A percentile compares a stretch with the other conserved stretches of the same genome.
Conservation (phyloP, 1,140 invertebrate species). For the Capitella teleta region DNA sequence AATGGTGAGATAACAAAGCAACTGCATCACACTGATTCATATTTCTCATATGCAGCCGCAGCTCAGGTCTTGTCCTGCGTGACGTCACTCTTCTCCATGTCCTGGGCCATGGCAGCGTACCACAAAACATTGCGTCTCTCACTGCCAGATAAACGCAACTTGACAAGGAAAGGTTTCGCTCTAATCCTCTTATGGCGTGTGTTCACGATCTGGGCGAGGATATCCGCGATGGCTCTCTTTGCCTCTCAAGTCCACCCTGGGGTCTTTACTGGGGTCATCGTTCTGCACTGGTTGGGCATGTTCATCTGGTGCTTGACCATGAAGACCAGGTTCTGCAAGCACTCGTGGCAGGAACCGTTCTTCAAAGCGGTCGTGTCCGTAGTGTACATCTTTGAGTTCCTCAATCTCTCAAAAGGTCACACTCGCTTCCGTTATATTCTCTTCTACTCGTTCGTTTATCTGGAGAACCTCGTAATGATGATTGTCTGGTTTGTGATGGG, state of each 20-base stretch:
- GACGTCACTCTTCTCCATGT: constrained; percentile 64
- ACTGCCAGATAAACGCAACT: constrained; percentile 48
- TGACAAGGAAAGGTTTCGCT: constrained; percentile 49
- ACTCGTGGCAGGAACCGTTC: constrained; percentile 50
- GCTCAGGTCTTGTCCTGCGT: constrained; percentile 20
- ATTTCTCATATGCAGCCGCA: constrained; percentile 5
- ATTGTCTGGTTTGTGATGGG: constrained; percentile 44
- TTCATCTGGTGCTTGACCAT: constrained; percentile 60
- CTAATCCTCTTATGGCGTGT: constrained; percentile 53
- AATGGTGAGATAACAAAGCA: background rate
- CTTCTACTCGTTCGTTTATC: constrained; percentile 53
- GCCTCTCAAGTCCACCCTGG: constrained; percentile 52
- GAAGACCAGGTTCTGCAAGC: constrained; percentile 52
- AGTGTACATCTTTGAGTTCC: constrained; percentile 62
- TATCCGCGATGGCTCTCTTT: constrained; percentile 48
- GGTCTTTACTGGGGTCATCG: constrained; percentile 48
- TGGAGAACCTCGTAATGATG: constrained; percentile 53
- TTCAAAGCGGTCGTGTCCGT: constrained; percentile 59
- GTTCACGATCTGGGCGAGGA: constrained; percentile 57
- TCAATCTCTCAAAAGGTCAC: constrained; percentile 54
- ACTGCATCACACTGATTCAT: too few relatives aligned
- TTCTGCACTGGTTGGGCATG: constrained; percentile 68
- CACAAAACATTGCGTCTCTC: constrained; percentile 64
- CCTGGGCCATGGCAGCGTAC: constrained; percentile 76
- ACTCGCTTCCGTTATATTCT: constrained; percentile 49